Conservation (phyloP, 1,140 invertebrate genomes). For the Atta texana region DNA sequence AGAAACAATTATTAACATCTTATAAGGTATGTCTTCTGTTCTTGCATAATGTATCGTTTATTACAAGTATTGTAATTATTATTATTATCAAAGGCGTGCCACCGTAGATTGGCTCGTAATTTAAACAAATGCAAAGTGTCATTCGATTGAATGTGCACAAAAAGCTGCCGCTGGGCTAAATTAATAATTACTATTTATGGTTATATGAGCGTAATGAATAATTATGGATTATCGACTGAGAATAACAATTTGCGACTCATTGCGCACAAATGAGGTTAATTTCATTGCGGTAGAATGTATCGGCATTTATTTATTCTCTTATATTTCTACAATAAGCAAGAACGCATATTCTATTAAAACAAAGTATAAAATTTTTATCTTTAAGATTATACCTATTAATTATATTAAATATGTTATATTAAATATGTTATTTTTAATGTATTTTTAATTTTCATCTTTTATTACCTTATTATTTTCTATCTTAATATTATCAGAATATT, state of each 20-base stretch:
- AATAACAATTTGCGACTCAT: conserved; percentile 64
- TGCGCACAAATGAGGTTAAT: conserved; percentile 57
- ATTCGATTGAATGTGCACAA: conserved; percentile 59
- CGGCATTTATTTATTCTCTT: conserved; percentile 43
- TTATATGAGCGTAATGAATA: conserved; percentile 62
- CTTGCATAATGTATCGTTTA: not conserved
- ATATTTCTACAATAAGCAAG: conserved; percentile 11
- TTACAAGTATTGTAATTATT: conserved; percentile 7
- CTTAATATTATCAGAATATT: not conserved
- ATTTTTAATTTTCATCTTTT: not conserved
- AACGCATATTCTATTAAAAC: not conserved
- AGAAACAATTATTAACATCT: conserved; percentile 10
- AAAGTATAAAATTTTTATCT: not conserved
- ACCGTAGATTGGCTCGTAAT: conserved; percentile 44
- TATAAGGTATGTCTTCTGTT: not conserved
- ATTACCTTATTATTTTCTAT: not conserved
- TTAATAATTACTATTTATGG: conserved; percentile 63
- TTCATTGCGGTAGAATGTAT: conserved; percentile 42
- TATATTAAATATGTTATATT: not conserved
- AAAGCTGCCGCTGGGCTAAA: conserved; percentile 60
- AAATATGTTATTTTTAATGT: not conserved
- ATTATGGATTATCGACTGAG: conserved; percentile 62
- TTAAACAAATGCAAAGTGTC: conserved; percentile 62
- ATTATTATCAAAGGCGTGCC: conserved; percentile 32
- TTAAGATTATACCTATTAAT: not conserved